Base-by-base conservation (phyloP, 2,797 vertebrate genomes). In the Poliocrania exsul region DNA sequence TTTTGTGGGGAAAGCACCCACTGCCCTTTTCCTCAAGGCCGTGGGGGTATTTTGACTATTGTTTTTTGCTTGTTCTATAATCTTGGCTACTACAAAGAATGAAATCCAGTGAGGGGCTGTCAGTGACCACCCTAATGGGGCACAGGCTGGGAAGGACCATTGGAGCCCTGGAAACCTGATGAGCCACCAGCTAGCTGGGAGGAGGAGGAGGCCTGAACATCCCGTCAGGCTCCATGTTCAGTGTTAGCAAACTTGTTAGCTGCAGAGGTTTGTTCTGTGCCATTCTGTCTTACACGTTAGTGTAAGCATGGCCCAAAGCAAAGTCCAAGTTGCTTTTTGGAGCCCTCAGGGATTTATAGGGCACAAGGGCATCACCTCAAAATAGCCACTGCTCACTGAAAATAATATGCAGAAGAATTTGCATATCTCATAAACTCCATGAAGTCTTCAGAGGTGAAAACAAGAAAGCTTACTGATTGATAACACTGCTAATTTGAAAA, bases 51-150 rank as follows among this genome's bases (percentile, higher is more conserved):
- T 33, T 83, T 31, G 50, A 14, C 24, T 37, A 17, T 9, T 9
- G 2, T 3, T 35, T 80, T 84, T 86, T 12, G 82, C 58, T 31
- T 60, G 15, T 64, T 74, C 50, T 81, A 26, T 82, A n/a, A 28
- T 80, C 67, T 82, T 60, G 26, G 31, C 24, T 56, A 16, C 23
- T 19, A 18, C 23, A 74, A 44, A 13, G 26, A 28, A 35, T 46
- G 56, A 77, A 83, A 56, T 6, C 14, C 1, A 3, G 11, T 18
- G 37, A 49, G 25, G 13, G 29, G 31, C 64, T 4, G 9, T 47
- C 0, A 0, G 28, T 62, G 60, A 37, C 37, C 5, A 2, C 23
- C 50, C 26, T 24, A 23, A 0, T 31, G n/a, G 24, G n/a, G 16
- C 1, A 1, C 1, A 3, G 50, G 16, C 38, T 44, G 25, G 26